These are phyloP conservation scores for Peromyscus leucopus DNA, from an alignment of 2,113 vertebrate genomes.

Conservation along the genomic window DNA sequence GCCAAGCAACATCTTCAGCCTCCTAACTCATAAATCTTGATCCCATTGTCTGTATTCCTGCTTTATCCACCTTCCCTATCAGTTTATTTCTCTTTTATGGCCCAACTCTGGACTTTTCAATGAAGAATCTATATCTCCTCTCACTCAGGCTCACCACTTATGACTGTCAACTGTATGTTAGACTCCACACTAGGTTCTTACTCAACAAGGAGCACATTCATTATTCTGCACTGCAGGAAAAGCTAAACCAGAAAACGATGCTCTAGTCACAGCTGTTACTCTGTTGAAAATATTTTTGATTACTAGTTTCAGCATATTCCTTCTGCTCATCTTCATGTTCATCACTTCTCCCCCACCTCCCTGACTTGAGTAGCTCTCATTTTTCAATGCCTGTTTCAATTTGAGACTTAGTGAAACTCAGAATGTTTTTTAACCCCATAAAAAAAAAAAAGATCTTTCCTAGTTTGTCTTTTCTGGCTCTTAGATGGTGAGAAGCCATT, in stretches of 20 bases:
- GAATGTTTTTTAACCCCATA: background rate
- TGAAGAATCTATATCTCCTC: background rate
- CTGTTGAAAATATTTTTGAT: background rate
- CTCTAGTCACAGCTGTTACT: background rate
- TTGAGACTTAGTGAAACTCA: background rate
- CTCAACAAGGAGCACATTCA: too few species aligned
- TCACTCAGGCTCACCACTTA: background rate
- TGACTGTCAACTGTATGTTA: too few species aligned
- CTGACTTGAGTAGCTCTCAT: background rate
- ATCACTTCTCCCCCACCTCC: background rate
- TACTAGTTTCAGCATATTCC: background rate
- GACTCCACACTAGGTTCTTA: background rate
- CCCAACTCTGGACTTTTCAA: background rate
- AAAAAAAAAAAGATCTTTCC: background rate
- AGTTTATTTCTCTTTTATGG: background rate
- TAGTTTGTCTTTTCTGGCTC: background rate
- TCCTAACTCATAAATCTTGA: background rate
- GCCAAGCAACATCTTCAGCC: background rate
- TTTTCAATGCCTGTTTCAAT: background rate
- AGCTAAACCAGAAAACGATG: background rate
- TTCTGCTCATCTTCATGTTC: background rate
- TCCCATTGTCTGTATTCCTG: background rate
- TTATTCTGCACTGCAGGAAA: background rate
- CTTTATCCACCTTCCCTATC: background rate
- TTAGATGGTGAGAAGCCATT: background rate